phyloP scores from a whole-genome alignment of 2,888 invertebrate species.

The Hesperia comma region DNA sequence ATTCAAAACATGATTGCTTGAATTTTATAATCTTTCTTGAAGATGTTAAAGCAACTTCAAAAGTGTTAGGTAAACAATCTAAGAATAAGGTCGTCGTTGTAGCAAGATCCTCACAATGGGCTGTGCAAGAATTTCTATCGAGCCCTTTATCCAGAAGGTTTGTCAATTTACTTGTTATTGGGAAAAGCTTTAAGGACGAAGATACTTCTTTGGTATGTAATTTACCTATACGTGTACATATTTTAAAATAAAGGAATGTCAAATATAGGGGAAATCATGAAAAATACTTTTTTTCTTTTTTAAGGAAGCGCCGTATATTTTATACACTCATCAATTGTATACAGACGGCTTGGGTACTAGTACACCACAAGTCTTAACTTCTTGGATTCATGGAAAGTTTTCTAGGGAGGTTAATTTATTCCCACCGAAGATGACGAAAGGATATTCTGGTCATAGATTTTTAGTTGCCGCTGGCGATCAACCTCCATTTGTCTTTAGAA shows the following conservation, averaged over 20 bases:
- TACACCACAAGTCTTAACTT: slow-evolving; percentile 86
- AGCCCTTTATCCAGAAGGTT: slow-evolving; percentile 86
- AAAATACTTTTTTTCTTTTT: slow-evolving; percentile 24
- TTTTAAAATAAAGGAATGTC: too few species aligned
- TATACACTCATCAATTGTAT: slow-evolving; percentile 90
- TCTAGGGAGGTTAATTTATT: slow-evolving; percentile 87
- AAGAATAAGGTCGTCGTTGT: slow-evolving; percentile 86
- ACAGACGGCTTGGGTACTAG: slow-evolving; percentile 90
- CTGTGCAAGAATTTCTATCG: slow-evolving; percentile 87
- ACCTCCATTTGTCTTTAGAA: slow-evolving; percentile 89
- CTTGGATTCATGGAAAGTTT: slow-evolving; percentile 87
- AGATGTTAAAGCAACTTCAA: slow-evolving; percentile 84
- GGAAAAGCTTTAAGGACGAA: slow-evolving; percentile 85
- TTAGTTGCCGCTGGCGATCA: slow-evolving; percentile 87
- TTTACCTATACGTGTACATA: not conserved
- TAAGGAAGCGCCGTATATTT: slow-evolving; percentile 87
- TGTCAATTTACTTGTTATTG: slow-evolving; percentile 88
- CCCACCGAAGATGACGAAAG: slow-evolving; percentile 86
- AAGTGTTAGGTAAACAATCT: slow-evolving; percentile 85
- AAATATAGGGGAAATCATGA: not conserved
- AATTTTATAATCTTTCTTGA: slow-evolving; percentile 87
- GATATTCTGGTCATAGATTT: slow-evolving; percentile 90
- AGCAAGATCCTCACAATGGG: slow-evolving; percentile 89
- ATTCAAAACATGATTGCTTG: slow-evolving; percentile 79
- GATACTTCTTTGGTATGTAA: slow-evolving; percentile 68